A percentile compares a stretch with the other conserved stretches of the same genome.
Evolutionary conservation across 2,113 vertebrate species (phyloP).

Genomic region (Petrocephalus microphthalmus): DNA sequence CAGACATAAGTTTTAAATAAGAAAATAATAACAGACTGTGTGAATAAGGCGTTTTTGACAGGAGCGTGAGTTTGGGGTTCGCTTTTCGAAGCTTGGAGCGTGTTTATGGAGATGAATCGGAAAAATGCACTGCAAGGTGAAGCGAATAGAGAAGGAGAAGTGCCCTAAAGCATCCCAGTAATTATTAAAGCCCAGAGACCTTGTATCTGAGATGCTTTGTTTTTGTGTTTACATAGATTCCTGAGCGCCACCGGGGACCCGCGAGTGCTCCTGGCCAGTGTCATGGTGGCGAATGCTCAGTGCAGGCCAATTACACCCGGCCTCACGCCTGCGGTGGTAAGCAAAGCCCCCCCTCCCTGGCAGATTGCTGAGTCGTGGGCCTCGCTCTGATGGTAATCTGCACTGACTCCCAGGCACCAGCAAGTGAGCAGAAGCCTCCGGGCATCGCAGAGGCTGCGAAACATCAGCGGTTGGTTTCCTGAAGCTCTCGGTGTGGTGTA

Average conservation of each 20-base stretch:
- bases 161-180: background rate
- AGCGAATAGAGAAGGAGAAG: background rate
- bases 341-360: background rate
- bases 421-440: background rate
- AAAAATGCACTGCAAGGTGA: background rate
- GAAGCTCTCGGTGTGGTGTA: background rate
- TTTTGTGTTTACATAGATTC: background rate
- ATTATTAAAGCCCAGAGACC: background rate
- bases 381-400: background rate
- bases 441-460: background rate
- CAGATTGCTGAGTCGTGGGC: background rate
- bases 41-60: background rate
- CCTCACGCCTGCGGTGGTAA: background rate
- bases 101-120: background rate
- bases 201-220: background rate
- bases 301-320: background rate
- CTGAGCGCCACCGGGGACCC: conserved; percentile 37
- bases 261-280: background rate
- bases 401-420: background rate
- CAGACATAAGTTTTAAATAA: background rate
- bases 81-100: background rate
- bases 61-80: background rate
- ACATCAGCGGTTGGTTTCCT: background rate
- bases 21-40: background rate
- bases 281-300: background rate